Percentiles rank a stretch among this genome's conserved stretches.
Conservation (phyloP, 1,140 invertebrate genomes). For the Megalonaias nervosa region DNA sequence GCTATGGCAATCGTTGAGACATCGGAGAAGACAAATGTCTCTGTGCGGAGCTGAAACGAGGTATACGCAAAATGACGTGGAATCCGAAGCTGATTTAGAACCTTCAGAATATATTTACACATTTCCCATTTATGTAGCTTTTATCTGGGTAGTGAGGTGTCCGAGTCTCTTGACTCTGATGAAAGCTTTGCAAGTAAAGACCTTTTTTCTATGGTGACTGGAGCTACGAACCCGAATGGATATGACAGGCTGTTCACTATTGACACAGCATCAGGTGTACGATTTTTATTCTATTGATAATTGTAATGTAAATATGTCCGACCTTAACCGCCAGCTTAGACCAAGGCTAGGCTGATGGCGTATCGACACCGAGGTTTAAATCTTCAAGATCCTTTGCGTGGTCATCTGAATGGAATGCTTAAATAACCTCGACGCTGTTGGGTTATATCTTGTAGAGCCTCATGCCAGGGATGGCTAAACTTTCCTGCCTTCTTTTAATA, state of each 20-base stretch:
- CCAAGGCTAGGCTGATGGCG: slow-evolving; percentile 23
- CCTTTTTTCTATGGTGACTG: slow-evolving; percentile 38
- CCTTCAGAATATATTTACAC: slow-evolving; percentile 19
- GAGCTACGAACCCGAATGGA: slow-evolving; percentile 41
- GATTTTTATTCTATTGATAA: slow-evolving; percentile 11
- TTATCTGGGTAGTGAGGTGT: slow-evolving; percentile 27
- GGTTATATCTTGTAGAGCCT: slow-evolving; percentile 36
- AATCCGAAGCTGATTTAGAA: background rate
- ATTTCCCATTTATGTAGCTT: slow-evolving; percentile 13
- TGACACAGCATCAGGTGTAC: slow-evolving; percentile 41
- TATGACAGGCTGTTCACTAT: slow-evolving; percentile 39
- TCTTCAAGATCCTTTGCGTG: slow-evolving; percentile 8
- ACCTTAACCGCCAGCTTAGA: slow-evolving; percentile 27
- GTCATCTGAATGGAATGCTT: slow-evolving; percentile 23
- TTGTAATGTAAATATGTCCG: slow-evolving; percentile 33
- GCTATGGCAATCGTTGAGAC: slow-evolving; percentile 16
- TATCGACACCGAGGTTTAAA: slow-evolving; percentile 20
- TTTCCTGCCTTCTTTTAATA: slow-evolving; percentile 22
- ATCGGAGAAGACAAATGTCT: slow-evolving; percentile 4
- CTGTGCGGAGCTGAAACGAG: background rate
- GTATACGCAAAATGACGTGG: background rate
- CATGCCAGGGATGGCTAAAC: slow-evolving; percentile 1
- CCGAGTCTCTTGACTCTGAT: slow-evolving; percentile 41
- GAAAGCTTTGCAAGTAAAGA: slow-evolving; percentile 36
- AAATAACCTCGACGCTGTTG: slow-evolving; percentile 20